A percentile compares a stretch with the other conserved stretches of the same genome.
Evolutionary conservation across 2,888 invertebrate genomes (phyloP).

Genomic region (Loripinus fragilis): DNA sequence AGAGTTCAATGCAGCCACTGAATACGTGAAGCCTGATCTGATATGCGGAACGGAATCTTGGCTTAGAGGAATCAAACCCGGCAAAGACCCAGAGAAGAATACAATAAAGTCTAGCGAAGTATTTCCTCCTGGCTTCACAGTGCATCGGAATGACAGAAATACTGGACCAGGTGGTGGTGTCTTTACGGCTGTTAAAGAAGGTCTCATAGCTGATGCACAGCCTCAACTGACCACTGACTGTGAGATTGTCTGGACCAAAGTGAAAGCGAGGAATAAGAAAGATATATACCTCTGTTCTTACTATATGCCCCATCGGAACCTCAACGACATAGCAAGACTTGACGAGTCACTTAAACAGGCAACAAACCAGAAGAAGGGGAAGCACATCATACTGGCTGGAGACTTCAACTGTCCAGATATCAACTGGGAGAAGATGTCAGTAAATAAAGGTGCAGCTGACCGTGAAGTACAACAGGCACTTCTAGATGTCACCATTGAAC

Average conservation of each 20-base stretch:
- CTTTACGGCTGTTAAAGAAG: conserved; percentile 29
- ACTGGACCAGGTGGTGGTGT: conserved; percentile 36
- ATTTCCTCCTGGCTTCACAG: conserved; percentile 27
- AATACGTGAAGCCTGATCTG: conserved; percentile 7
- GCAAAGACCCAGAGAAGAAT: conserved; percentile 1
- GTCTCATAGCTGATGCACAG: conserved; percentile 6
- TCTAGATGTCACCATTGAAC: conserved; percentile 10
- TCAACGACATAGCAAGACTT: background rate
- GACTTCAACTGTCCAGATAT: conserved; percentile 30
- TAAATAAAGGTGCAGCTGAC: conserved; percentile 10
- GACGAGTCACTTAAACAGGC: background rate
- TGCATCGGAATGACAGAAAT: conserved; percentile 24
- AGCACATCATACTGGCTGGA: conserved; percentile 11
- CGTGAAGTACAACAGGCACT: conserved; percentile 23
- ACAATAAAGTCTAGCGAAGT: conserved; percentile 28
- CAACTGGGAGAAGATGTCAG: conserved; percentile 16
- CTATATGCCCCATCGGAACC: conserved; percentile 35
- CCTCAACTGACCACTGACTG: conserved; percentile 10
- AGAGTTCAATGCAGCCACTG: background rate
- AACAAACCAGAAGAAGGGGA: background rate
- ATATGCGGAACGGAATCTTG: conserved; percentile 45
- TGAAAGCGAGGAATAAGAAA: conserved; percentile 18
- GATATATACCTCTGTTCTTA: conserved; percentile 30
- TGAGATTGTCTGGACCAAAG: conserved; percentile 25
- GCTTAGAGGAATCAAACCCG: conserved; percentile 35